These are phyloP conservation scores for Latrodectus hesperus DNA, from an alignment of 2,888 invertebrate genomes.

Conservation along the genomic window DNA sequence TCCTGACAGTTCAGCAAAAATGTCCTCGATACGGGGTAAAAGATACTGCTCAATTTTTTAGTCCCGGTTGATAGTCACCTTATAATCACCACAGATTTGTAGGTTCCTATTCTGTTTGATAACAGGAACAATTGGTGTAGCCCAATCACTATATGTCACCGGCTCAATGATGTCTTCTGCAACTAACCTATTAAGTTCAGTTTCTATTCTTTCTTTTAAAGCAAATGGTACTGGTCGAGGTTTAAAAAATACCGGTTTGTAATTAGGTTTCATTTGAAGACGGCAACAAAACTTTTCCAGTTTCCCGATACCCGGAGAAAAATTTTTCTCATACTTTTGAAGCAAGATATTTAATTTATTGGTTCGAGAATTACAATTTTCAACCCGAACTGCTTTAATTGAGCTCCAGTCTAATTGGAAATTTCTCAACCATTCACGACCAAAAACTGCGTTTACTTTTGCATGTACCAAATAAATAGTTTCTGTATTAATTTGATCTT, in stretches of 20 bases:
- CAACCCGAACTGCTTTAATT: constrained; percentile 51
- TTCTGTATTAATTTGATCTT: constrained; percentile 52
- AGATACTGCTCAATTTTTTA: constrained; percentile 72
- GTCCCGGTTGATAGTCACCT: constrained; percentile 21
- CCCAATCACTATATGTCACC: constrained; percentile 43
- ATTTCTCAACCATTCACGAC: constrained; percentile 55
- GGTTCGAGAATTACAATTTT: constrained; percentile 51
- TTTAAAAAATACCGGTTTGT: constrained; percentile 46
- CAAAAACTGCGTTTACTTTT: constrained; percentile 54
- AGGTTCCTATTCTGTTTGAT: constrained; percentile 26
- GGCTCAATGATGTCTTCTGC: constrained; percentile 43
- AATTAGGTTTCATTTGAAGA: constrained; percentile 47
- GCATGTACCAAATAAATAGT: constrained; percentile 53
- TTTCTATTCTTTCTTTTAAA: constrained; percentile 45
- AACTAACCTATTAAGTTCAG: constrained; percentile 43
- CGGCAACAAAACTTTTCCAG: constrained; percentile 44
- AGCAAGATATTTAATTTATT: constrained; percentile 54
- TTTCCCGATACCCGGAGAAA: constrained; percentile 38
- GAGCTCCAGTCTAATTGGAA: constrained; percentile 51
- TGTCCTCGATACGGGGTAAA: constrained; percentile 70
- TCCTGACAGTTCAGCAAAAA: constrained; percentile 70
- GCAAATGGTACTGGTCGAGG: constrained; percentile 45
- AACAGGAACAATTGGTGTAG: constrained; percentile 48
- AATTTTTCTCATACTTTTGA: constrained; percentile 42
- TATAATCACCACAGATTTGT: constrained; percentile 18